These are phyloP conservation scores for Tachina lurida DNA, from an alignment of 2,888 invertebrate genomes.

Conservation along the genomic window DNA sequence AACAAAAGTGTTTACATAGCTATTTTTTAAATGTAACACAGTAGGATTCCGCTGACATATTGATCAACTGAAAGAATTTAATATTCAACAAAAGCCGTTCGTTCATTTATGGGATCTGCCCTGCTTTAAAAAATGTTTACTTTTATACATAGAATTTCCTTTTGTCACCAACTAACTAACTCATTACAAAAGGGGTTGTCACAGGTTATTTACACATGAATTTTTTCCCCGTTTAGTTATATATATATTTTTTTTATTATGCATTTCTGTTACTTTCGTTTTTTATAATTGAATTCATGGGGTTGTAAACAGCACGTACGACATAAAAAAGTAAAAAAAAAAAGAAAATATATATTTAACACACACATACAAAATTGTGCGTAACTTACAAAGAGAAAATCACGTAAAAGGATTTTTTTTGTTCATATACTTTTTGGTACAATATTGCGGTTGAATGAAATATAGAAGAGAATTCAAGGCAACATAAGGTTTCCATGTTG, in stretches of 20 bases:
- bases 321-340: not conserved
- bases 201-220: conserved; percentile 53
- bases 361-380: conserved; percentile 46
- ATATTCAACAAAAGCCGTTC: conserved; percentile 8
- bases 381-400: conserved; percentile 36
- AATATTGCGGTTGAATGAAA: conserved; percentile 56
- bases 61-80: conserved; percentile 21
- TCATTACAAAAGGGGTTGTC: conserved; percentile 50
- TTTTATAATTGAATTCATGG: conserved; percentile 45
- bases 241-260: not conserved
- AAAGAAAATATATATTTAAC: conserved; percentile 11
- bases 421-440: not conserved
- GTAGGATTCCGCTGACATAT: not conserved
- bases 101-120: not conserved
- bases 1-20: conserved; percentile 30
- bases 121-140: not conserved
- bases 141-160: conserved; percentile 5
- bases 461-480: not conserved
- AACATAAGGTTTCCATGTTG: conserved; percentile 4
- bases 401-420: conserved; percentile 31
- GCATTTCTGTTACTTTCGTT: not conserved
- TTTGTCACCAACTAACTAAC: conserved; percentile 6
- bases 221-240: conserved; percentile 15
- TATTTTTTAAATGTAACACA: conserved; percentile 15
- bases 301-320: conserved; percentile 60